A percentile compares a stretch with the other conserved stretches of the same genome.
These are phyloP conservation scores for Pasiphila rectangulata DNA, from an alignment of 2,888 invertebrate genomes.

Conservation along the genomic window DNA sequence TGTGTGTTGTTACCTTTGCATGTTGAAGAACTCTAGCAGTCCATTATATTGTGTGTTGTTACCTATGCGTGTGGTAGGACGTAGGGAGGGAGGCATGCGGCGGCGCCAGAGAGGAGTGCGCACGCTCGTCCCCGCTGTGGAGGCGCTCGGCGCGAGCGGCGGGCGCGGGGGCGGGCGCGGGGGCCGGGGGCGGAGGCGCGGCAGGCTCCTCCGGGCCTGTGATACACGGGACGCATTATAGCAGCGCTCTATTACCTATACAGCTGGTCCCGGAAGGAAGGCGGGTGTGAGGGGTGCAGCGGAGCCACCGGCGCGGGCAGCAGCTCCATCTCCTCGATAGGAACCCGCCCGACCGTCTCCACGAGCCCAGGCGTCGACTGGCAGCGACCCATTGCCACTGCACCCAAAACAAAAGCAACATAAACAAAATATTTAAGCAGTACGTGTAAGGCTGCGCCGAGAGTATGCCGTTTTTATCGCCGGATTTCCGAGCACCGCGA, in stretches of 20 bases:
- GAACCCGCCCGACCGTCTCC: conserved; percentile 94
- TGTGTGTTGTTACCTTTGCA: conserved; percentile 37
- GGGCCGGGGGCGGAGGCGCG: conserved; percentile 3
- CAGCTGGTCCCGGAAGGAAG: conserved; percentile 78
- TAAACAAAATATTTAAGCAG: conserved; percentile 34
- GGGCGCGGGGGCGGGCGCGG: conserved; percentile 84
- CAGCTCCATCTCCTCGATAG: conserved; percentile 85
- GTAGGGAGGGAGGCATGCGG: conserved; percentile 34
- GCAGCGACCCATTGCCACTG: conserved; percentile 96
- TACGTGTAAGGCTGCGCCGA: conserved; percentile 8
- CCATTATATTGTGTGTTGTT: no score
- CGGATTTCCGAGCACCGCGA: conserved; percentile 13
- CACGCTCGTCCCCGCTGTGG: conserved; percentile 80
- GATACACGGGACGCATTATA: conserved; percentile 13
- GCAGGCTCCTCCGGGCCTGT: conserved; percentile 14
- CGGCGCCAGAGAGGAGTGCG: conserved; percentile 53
- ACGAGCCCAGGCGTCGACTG: conserved; percentile 97
- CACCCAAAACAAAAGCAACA: conserved; percentile 34
- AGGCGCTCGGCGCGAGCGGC: conserved; percentile 44
- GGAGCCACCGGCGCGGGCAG: conserved; percentile 64
- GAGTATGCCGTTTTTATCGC: conserved; percentile 16
- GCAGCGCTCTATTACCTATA: conserved; percentile 59
- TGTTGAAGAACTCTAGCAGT: no score
- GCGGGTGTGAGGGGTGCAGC: conserved; percentile 71
- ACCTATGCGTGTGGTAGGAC: conserved; percentile 36